Evolutionary conservation across 2,797 vertebrate species (phyloP), one percentile per base, ranked within the genome.

Genomic region (Linurgus olivaceus): DNA sequence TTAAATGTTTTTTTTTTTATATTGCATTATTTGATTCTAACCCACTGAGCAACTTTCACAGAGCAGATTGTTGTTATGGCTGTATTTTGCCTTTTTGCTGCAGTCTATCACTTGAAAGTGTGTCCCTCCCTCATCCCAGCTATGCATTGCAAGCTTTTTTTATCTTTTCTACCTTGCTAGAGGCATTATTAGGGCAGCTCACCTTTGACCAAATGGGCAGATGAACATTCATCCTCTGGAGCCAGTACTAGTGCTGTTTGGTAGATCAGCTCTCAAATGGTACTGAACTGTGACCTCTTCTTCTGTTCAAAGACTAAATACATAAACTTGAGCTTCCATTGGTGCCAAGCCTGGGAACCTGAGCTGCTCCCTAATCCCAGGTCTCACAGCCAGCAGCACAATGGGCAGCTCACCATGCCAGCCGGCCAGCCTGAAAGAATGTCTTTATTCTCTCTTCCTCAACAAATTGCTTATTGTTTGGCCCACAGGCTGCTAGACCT

Each of bases 171-270:
- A 96, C 96, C 96, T 97, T 96, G 96, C 97, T 97, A 71, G 96
- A 97, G 96, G 96, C 97, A 91, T 93, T 96, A 94, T 93, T 93
- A 93, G 93, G 95, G 82, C 90, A 91, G 86, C 73, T 97, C 96
- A 96, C 95, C 97, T 97, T 96, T 97, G 97, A 97, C 97, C 96
- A 97, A 73, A 67, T 79, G 84, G 96, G 90, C 93, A 95, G 94
- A 96, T 19, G 51, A 97, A 88, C 86, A 93, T 93, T 85, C 86
- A 96, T 92, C 86, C 93, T 96, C 96, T 94, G 96, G 93, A 97
- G 96, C 85, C 93, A 93, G 47, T 57, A 73, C 68, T 78, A 81
- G 91, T 19, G 51, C 68, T 94, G 86, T 95, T 96, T 95, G 91
- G 93, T 94, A 90, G 93, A 94, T 94, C 88, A 83, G 67, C 77